Conservation (phyloP, 2,113 vertebrate genomes). For the Odocoileus virginianus region DNA sequence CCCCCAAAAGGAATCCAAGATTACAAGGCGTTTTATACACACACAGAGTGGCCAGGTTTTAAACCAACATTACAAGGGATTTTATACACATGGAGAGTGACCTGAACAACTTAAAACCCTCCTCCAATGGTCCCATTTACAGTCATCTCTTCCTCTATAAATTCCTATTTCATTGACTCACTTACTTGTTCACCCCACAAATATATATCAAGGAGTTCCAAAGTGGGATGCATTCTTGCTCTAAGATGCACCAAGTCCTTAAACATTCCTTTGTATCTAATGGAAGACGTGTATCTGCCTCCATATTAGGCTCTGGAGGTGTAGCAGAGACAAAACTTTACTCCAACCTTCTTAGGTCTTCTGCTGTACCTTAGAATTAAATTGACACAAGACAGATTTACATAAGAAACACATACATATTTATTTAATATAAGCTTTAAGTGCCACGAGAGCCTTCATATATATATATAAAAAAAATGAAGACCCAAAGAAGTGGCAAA, state of each 20-base stretch:
- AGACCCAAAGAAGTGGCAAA: neutral
- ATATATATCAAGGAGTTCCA: neutral
- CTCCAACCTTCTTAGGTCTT: too few species aligned
- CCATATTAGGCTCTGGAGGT: too few species aligned
- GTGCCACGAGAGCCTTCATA: neutral
- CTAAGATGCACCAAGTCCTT: neutral
- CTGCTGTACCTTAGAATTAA: neutral
- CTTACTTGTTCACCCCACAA: neutral
- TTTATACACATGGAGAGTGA: neutral
- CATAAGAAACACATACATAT: neutral
- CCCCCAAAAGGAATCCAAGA: neutral
- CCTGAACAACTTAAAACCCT: neutral
- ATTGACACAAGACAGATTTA: neutral
- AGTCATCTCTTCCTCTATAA: neutral
- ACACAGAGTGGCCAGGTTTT: neutral
- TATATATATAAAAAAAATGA: neutral
- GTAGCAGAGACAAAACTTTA: too few species aligned
- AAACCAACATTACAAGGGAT: neutral
- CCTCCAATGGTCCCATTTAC: neutral
- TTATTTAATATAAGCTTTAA: too few species aligned
- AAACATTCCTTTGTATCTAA: rapidly evolving
- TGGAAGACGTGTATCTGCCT: rapidly evolving
- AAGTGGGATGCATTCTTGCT: rapidly evolving
- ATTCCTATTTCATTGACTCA: neutral
- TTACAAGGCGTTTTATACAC: neutral